phyloP scores from a whole-genome alignment of 2,113 vertebrate genomes.

The Daubentonia madagascariensis region DNA sequence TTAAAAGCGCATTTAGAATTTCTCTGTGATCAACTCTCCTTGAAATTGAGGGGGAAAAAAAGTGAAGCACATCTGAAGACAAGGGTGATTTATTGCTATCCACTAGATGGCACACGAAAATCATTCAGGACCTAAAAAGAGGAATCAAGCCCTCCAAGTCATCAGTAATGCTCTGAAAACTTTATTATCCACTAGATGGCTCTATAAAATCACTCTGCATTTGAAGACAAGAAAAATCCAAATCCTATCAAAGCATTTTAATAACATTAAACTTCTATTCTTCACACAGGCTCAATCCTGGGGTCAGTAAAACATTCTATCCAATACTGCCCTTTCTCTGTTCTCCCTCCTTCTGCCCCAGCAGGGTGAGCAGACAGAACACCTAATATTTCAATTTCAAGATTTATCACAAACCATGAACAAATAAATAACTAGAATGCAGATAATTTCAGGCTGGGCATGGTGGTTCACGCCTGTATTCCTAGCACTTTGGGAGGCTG shows the following conservation, averaged over 20 bases:
- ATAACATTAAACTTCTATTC: background rate
- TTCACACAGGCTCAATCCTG: background rate
- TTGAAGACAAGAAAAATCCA: background rate
- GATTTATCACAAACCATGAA: background rate
- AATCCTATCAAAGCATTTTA: background rate
- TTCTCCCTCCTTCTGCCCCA: background rate
- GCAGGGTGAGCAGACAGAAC: background rate
- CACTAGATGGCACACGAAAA: conserved; percentile 55
- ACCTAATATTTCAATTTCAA: background rate
- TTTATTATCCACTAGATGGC: conserved; percentile 82
- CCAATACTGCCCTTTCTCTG: background rate
- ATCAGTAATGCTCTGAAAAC: background rate
- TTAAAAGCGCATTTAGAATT: background rate
- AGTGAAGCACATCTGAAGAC: background rate
- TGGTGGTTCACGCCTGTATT: too few species aligned
- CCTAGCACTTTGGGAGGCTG: too few species aligned
- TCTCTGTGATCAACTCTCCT: background rate
- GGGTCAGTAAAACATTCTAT: background rate
- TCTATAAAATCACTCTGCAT: conserved; percentile 72
- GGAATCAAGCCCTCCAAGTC: background rate
- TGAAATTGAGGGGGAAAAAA: background rate
- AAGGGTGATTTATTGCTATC: background rate
- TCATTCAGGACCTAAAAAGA: background rate
- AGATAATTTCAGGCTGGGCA: background rate
- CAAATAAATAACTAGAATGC: background rate